phyloP scores from a whole-genome alignment of 2,888 invertebrate species.

The Watsonalla cultraria region DNA sequence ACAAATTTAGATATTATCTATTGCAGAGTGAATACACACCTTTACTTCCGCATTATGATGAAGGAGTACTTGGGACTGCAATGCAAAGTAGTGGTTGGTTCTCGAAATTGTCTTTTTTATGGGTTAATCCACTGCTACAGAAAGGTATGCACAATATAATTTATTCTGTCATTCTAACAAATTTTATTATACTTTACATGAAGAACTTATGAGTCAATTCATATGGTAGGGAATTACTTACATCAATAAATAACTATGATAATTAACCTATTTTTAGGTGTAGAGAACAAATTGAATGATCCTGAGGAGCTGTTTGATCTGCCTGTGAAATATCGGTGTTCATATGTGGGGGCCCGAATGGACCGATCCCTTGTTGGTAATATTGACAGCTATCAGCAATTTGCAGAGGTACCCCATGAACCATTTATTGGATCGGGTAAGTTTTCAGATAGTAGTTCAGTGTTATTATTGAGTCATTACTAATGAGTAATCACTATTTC shows the following conservation, averaged over 20 bases:
- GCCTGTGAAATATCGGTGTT: constrained; percentile 82
- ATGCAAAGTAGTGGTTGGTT: constrained; percentile 85
- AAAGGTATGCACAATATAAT: constrained; percentile 77
- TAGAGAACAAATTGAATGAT: constrained; percentile 82
- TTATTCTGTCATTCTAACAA: neutral
- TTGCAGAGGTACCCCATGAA: constrained; percentile 64
- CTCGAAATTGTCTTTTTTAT: constrained; percentile 89
- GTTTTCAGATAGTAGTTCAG: neutral
- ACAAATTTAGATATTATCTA: constrained; percentile 2
- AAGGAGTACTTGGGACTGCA: constrained; percentile 87
- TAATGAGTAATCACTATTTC: no score
- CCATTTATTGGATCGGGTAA: constrained; percentile 69
- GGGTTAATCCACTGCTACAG: constrained; percentile 91
- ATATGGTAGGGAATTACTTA: no score
- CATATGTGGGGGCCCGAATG: constrained; percentile 79
- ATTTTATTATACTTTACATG: no score
- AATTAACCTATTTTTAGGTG: constrained; percentile 53
- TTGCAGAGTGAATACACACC: constrained; percentile 81
- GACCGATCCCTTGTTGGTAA: constrained; percentile 77
- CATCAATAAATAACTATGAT: no score
- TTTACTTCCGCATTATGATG: constrained; percentile 82
- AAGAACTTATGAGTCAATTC: no score
- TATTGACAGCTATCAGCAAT: constrained; percentile 67
- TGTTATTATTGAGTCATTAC: no score
- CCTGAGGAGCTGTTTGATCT: constrained; percentile 91